Base-by-base conservation (phyloP, 37 sponge, comb jelly and placozoan genomes). In the Petrosia ficiformis region DNA sequence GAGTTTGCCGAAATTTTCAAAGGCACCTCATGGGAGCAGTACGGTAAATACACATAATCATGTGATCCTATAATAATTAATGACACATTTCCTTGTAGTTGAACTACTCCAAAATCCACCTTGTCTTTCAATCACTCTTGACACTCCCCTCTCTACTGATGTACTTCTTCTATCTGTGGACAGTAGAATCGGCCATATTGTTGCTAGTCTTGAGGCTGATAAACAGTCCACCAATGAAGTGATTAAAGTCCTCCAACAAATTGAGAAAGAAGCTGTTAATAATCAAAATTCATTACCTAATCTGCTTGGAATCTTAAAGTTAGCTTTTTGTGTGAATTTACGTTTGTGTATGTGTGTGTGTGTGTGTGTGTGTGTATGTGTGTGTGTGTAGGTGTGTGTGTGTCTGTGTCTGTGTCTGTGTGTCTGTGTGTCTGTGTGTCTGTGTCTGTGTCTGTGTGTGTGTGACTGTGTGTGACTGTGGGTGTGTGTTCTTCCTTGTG, bases 151-250 rank as follows among this genome's bases (percentile, higher is more conserved):
- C 25, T 8, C 14, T 8, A 14, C 8, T 48, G 14, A 48, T 48
- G 14, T 19, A 14, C 14, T 48, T 44, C 24, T 81, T 32, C 38
- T 87, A 19, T 37, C 80, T 3, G 82, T 90, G 39, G 91, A 90
- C 64, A 24, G 43, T 33, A 58, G 91, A 44, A 52, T 82, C 58
- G 91, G 91, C 28, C 57, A 68, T 4, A 60, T 90, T 22, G 38
- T 78, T 28, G 71, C 73, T 14, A 59, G 68, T 22, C 65, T 90
- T 41, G 75, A 82, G 48, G 54, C 14, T 48, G 54, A 19, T 8
- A 14, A 19, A 8, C 8, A 14, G 54, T 14, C 8, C 14, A 48
- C 8, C 14, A 48, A 48, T 14, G 54, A 48, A 14, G 14, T 48
- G 14, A 48, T 85, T 52, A 34, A 22, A 26, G 65, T 42, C n/a